Evolutionary conservation across 1,140 invertebrate genomes (phyloP).

Genomic region (Drosophila obscura): DNA sequence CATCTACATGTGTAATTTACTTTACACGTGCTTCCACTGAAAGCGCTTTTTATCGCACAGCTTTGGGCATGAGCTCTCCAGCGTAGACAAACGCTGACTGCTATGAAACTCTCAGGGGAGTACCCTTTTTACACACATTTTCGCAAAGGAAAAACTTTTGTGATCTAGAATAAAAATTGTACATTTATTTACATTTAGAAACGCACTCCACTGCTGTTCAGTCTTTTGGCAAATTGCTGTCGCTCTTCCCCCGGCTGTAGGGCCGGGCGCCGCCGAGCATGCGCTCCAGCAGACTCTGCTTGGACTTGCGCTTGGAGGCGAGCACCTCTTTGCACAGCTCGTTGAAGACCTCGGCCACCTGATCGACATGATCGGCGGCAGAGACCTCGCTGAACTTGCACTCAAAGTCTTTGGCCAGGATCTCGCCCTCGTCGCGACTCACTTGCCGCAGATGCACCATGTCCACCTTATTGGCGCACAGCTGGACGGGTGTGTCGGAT

Average conservation of each 20-base stretch:
- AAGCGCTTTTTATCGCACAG: no score
- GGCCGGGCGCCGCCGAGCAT: slow-evolving; percentile 90
- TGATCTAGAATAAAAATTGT: slow-evolving; percentile 24
- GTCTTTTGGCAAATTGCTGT: slow-evolving; percentile 92
- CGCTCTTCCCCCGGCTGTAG: slow-evolving; percentile 93
- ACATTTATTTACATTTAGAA: slow-evolving; percentile 53
- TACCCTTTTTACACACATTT: no score
- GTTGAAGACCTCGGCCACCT: slow-evolving; percentile 92
- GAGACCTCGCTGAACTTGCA: slow-evolving; percentile 95
- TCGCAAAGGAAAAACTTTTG: no score
- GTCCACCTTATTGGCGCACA: slow-evolving; percentile 93
- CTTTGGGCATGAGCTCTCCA: no score
- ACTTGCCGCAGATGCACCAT: slow-evolving; percentile 96
- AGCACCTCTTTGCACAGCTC: slow-evolving; percentile 93
- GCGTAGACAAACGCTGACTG: no score
- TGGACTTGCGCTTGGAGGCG: slow-evolving; percentile 90
- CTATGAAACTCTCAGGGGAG: no score
- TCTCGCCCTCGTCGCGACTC: slow-evolving; percentile 93
- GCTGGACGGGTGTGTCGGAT: slow-evolving; percentile 88
- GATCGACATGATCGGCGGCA: slow-evolving; percentile 92
- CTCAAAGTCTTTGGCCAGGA: slow-evolving; percentile 93
- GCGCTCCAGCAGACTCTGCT: slow-evolving; percentile 91
- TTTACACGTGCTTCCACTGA: no score
- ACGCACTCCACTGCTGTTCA: slow-evolving; percentile 84
- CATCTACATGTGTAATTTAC: no score